Base-by-base conservation (phyloP, 30 jellyfish, hydroid and myxozoan species). In the Turritopsis rubra region DNA sequence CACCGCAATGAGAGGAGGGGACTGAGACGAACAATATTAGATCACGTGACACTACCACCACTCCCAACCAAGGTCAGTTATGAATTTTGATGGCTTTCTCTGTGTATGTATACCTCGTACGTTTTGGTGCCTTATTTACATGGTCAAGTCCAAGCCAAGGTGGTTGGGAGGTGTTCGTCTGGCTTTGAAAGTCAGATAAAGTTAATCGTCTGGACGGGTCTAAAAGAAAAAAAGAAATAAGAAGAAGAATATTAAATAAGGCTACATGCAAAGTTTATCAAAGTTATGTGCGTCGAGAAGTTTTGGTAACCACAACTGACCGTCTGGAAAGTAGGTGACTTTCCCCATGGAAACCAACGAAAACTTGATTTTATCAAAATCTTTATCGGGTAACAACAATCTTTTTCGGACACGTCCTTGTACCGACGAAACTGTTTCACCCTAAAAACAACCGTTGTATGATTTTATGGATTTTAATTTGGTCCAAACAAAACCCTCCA, bases 101-200 rank as follows among this genome's bases (percentile, higher is more conserved):
- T 1, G 91, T 91, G 83, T 93, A 93, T 9, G 97, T 95, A 66
- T 93, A 93, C 60, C 99, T 90, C 27, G 99, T 83, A 71, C 99
- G 95, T 53, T 93, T 93, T 5, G 96, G 96, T 0, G 99, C 96
- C 52, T 89, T 88, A 95, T 93, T 93, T 60, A 93, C 96, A 76
- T 93, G 99, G 73, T 93, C 99, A 22, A 93, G 90, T 30, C 99
- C 99, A 7, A 93, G 88, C 91, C 95, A 93, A 0, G 92, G 95
- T 29, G 90, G 89, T 81, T 84, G 89, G 52, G 96, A 41, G 1
- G 87, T 27, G 75, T 74, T 84, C 72, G 88, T 25, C 23, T 82
- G 28, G 21, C 89, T 28, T 65, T 84, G 96, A 85, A 93, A 93
- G 31, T 86, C 95, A 22, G 87, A 77, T 78, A 79, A 84, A 30